Conservation (phyloP, 1,140 invertebrate species). For the Thaumetopoea pityocampa region DNA sequence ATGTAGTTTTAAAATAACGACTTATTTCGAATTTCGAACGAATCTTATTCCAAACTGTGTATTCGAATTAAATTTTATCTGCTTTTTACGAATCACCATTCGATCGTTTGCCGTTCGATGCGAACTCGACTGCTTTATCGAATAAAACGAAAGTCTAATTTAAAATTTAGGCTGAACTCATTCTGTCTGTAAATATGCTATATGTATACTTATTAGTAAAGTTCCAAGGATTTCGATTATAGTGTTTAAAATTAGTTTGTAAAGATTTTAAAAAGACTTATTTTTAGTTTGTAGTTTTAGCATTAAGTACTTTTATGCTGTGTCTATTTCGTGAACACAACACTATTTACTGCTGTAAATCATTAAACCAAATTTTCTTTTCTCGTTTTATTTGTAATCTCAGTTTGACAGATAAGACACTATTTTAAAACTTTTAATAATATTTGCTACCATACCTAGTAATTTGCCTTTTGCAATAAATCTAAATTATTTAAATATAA, state of each 20-base stretch:
- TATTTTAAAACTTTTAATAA: background rate
- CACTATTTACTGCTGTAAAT: slow-evolving; percentile 2
- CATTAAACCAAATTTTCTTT: slow-evolving; percentile 2
- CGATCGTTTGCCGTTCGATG: slow-evolving; percentile 5
- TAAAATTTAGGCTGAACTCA: slow-evolving; percentile 1
- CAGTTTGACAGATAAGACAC: background rate
- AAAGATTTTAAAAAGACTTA: slow-evolving; percentile 65
- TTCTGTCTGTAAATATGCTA: slow-evolving; percentile 28
- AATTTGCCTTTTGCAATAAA: too few relatives aligned
- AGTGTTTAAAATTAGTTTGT: slow-evolving; percentile 35
- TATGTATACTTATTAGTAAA: slow-evolving; percentile 28
- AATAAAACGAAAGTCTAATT: slow-evolving; percentile 5
- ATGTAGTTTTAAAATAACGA: background rate
- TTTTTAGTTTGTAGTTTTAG: slow-evolving; percentile 41
- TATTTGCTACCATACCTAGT: background rate
- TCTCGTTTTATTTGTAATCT: slow-evolving; percentile 6
- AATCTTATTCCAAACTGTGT: slow-evolving; percentile 20
- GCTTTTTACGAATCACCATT: background rate
- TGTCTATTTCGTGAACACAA: slow-evolving; percentile 18
- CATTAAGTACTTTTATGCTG: slow-evolving; percentile 24
- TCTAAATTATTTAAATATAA: too few relatives aligned
- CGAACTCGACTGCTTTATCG: slow-evolving; percentile 7
- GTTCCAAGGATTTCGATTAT: slow-evolving; percentile 59
- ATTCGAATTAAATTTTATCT: slow-evolving; percentile 4
- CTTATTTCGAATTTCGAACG: background rate